phyloP scores from a whole-genome alignment of 2,888 invertebrate species.

The Oscheius sp. region DNA sequence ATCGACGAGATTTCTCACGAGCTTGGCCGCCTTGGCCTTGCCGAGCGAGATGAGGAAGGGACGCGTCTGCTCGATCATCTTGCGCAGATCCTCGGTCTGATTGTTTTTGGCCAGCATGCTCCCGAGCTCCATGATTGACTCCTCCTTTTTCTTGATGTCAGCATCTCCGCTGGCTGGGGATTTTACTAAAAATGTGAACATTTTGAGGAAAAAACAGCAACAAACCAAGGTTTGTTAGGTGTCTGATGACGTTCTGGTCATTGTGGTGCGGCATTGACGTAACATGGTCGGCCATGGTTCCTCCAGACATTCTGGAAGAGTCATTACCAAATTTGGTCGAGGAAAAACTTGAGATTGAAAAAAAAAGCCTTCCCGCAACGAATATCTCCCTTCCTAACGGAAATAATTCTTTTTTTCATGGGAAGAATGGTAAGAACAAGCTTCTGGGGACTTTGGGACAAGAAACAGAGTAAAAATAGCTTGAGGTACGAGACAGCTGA shows the following conservation, averaged over 20 bases:
- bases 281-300: conserved; percentile 67
- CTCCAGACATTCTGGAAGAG: conserved; percentile 62
- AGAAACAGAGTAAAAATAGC: not conserved
- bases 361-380: not conserved
- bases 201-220: not conserved
- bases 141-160: conserved; percentile 89
- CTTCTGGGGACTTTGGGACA: not conserved
- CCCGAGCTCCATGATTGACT: conserved; percentile 91
- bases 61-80: conserved; percentile 79
- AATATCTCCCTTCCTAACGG: no score
- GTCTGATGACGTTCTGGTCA: conserved; percentile 65
- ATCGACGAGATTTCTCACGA: conserved; percentile 95
- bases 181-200: conserved; percentile 48
- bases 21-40: conserved; percentile 98
- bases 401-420: not conserved
- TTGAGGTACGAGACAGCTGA: not conserved
- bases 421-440: not conserved
- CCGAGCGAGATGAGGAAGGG: conserved; percentile 94
- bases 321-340: not conserved
- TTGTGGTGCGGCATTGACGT: conserved; percentile 64
- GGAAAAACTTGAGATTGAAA: not conserved
- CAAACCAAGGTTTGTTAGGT: conserved; percentile 66
- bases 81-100: conserved; percentile 60
- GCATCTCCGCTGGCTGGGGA: conserved; percentile 80
- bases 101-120: conserved; percentile 88